Base-by-base conservation (phyloP, 2,888 invertebrate species). In the Clanis bilineata region DNA sequence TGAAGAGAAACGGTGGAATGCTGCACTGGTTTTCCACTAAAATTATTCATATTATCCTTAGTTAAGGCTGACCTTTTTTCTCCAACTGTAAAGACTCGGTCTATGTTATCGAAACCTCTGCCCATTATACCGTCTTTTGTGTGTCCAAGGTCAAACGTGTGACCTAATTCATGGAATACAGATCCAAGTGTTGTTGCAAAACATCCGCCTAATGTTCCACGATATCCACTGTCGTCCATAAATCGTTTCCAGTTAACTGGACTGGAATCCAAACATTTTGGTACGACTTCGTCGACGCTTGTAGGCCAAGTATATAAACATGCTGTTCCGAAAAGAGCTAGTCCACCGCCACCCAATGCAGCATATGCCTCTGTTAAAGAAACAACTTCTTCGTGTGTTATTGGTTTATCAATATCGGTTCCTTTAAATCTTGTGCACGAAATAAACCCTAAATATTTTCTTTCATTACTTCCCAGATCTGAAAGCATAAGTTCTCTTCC, bases 111-210 rank as follows among this genome's bases (percentile, higher is more conserved):
- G 80, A 97, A 97, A 44, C 97, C 97, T 79, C 96, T 94, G 44
- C 97, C 97, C 99, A 99, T 99, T 62, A 99, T 96, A 18, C 98
- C 98, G 69, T 96, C 94, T 70, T 95, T 94, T 0, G 97, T 96
- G 81, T 99, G 98, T 0, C 98, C 98, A 61, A 99, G 93, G 86
- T 98, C 98, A 83, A 99, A 98, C 0, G 97, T 97, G 82, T 99
- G 99, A 15, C 97, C 97, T 54, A 99, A 93, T 92, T 99, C 99
- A 83, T 99, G 99, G 43, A 98, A 95, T 7, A 97, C 96, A 15
- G 98, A 96, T 15, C 98, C 98, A 43, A 99, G 88, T 18, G 97
- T 97, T 5, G 98, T 97, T 15, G 98, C 96, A 85, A 96, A 97
- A 80, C 98, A 97, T 36, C 96, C 97, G 63, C 97, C 97, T 72